A percentile compares a stretch with the other conserved stretches of the same genome.
Conservation (phyloP, 2,888 invertebrate species). For the Alsophila aescularia region DNA sequence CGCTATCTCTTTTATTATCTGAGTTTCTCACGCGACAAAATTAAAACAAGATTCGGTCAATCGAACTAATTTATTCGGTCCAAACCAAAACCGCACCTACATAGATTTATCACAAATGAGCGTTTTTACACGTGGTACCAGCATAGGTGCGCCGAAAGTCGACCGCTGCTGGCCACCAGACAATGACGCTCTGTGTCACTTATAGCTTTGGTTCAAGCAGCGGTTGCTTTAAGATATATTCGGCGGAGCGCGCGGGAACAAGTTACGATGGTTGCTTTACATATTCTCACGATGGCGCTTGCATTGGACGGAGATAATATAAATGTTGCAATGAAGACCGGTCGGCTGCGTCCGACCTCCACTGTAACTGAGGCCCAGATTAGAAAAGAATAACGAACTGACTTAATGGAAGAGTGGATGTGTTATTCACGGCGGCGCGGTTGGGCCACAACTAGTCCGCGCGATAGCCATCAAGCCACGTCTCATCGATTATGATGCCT, state of each 20-base stretch:
- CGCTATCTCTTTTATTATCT: constrained; percentile 50
- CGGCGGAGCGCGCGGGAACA: constrained; percentile 43
- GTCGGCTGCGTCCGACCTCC: constrained; percentile 65
- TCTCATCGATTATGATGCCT: constrained; percentile 52
- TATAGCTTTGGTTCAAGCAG: constrained; percentile 36
- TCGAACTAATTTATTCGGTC: constrained; percentile 71
- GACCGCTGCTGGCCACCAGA: constrained; percentile 43
- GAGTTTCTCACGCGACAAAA: constrained; percentile 74
- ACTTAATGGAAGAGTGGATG: constrained; percentile 53
- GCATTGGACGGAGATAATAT: constrained; percentile 64
- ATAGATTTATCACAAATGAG: constrained; percentile 68
- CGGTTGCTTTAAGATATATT: constrained; percentile 31
- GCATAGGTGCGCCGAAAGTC: constrained; percentile 59
- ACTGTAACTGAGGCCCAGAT: constrained; percentile 50
- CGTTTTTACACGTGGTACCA: constrained; percentile 64
- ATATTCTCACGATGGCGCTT: constrained; percentile 81
- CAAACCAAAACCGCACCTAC: constrained; percentile 66
- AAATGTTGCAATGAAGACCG: constrained; percentile 74
- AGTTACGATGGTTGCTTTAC: constrained; percentile 52
- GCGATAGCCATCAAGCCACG: constrained; percentile 50
- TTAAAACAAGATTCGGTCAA: constrained; percentile 66
- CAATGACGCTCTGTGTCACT: constrained; percentile 36
- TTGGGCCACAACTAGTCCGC: constrained; percentile 36
- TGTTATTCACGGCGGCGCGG: constrained; percentile 51
- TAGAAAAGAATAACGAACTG: constrained; percentile 60